These are phyloP conservation scores for Thamnophis sirtalis DNA, from an alignment of 2,113 vertebrate genomes.

Conservation along the genomic window DNA sequence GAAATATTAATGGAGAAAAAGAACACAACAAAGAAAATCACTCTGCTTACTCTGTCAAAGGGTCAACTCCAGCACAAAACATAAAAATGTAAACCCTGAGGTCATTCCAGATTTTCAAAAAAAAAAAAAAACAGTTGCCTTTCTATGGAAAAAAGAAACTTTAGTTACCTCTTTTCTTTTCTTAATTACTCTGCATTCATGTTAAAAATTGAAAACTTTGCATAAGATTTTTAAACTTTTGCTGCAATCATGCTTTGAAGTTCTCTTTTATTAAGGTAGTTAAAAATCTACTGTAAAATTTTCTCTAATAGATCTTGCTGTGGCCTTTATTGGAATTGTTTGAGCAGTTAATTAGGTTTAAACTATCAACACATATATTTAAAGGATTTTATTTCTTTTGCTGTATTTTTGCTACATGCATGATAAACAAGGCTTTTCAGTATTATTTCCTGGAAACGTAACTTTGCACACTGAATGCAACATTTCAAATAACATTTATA, in stretches of 20 bases:
- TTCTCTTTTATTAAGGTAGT: too few species aligned
- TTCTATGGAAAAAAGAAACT: not conserved
- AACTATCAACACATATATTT: not conserved
- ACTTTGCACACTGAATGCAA: not conserved
- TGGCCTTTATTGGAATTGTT: not conserved
- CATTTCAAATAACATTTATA: not conserved
- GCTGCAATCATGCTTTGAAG: not conserved
- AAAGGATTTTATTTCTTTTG: not conserved
- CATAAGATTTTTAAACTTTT: not conserved
- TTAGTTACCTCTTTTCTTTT: not conserved
- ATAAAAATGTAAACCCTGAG: not conserved
- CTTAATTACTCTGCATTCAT: not conserved
- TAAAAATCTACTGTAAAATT: not conserved
- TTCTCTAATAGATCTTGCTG: not conserved
- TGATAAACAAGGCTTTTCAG: not conserved
- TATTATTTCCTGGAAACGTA: not conserved
- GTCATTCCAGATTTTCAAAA: not conserved
- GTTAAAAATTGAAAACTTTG: not conserved
- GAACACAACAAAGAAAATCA: not conserved
- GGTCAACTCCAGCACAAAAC: not conserved
- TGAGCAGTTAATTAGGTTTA: not conserved
- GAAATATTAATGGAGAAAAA: not conserved
- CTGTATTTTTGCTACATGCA: not conserved
- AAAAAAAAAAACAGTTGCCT: not conserved
- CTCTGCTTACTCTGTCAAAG: not conserved